Evolutionary conservation across 2,113 vertebrate genomes (phyloP).

Genomic region (Sprattus sprattus): DNA sequence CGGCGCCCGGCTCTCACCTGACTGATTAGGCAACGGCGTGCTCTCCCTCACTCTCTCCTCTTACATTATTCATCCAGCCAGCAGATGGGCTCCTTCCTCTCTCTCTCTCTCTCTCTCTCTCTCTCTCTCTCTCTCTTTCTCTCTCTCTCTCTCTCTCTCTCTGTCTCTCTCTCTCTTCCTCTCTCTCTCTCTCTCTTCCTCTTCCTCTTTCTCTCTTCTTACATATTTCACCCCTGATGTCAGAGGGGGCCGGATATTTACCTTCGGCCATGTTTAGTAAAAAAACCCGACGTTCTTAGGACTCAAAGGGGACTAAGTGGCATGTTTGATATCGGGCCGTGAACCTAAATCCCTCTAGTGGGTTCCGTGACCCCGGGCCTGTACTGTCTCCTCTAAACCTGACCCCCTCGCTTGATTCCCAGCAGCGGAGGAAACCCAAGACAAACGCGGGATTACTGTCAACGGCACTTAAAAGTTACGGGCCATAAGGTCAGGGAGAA

Average conservation of each 20-base stretch:
- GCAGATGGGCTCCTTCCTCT: background rate
- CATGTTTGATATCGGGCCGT: background rate
- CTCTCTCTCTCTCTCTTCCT: background rate
- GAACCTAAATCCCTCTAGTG: background rate
- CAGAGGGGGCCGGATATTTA: constrained; percentile 5
- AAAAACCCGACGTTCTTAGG: background rate
- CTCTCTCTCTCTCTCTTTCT: background rate
- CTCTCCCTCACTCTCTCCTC: background rate
- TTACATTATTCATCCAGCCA: background rate
- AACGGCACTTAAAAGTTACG: background rate
- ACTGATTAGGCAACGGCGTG: background rate
- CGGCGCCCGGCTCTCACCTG: constrained; percentile 3
- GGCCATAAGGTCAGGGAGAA: background rate
- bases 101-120: background rate
- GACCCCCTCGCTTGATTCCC: background rate
- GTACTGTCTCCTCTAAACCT: constrained; percentile 4
- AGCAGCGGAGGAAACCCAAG: background rate
- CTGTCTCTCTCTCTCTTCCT: background rate
- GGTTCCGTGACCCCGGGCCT: background rate
- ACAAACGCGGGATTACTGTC: constrained; percentile 2
- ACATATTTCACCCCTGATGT: constrained; percentile 8
- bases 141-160: background rate
- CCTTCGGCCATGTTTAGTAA: background rate
- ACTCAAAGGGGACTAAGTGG: background rate
- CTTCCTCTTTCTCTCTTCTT: background rate